These are phyloP conservation scores for Euura saliciscinereae DNA, from an alignment of 1,140 invertebrate species.

Conservation along the genomic window DNA sequence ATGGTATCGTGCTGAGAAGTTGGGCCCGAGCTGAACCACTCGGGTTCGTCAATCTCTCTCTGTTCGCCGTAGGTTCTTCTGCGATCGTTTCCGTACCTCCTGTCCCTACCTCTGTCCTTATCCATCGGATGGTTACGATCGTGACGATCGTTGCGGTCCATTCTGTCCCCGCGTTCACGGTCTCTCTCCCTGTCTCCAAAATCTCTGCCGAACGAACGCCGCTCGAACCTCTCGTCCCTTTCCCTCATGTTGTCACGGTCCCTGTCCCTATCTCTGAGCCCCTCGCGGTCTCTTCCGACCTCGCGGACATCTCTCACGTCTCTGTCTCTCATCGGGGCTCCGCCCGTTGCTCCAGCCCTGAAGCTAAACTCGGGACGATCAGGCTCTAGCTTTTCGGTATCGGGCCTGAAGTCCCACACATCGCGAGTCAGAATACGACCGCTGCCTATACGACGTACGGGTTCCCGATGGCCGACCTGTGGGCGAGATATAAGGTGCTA, in stretches of 20 bases:
- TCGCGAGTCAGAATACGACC: slow-evolving; percentile 77
- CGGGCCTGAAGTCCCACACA: slow-evolving; percentile 62
- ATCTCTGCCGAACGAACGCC: slow-evolving; percentile 64
- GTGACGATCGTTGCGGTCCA: slow-evolving; percentile 35
- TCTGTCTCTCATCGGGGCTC: slow-evolving; percentile 23
- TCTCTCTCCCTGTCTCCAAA: slow-evolving; percentile 45
- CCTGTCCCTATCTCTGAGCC: slow-evolving; percentile 18
- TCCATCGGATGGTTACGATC: slow-evolving; percentile 38
- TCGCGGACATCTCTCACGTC: slow-evolving; percentile 24
- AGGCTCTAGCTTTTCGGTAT: slow-evolving; percentile 56
- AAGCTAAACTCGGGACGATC: slow-evolving; percentile 51
- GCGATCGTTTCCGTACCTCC: slow-evolving; percentile 54
- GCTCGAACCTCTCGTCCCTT: slow-evolving; percentile 59
- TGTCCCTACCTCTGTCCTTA: slow-evolving; percentile 55
- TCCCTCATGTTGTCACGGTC: slow-evolving; percentile 40
- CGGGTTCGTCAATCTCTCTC: slow-evolving; percentile 66
- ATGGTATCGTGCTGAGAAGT: slow-evolving; percentile 92
- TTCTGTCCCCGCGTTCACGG: slow-evolving; percentile 39
- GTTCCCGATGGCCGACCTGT: slow-evolving; percentile 56
- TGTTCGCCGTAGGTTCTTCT: slow-evolving; percentile 59
- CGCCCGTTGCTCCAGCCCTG: slow-evolving; percentile 38
- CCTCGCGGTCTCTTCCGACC: slow-evolving; percentile 29
- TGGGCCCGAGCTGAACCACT: slow-evolving; percentile 86
- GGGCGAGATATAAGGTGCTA: slow-evolving; percentile 16
- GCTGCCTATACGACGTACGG: slow-evolving; percentile 74